Base-by-base conservation (phyloP, 2,113 vertebrate species). In the Clarias batrachus region DNA sequence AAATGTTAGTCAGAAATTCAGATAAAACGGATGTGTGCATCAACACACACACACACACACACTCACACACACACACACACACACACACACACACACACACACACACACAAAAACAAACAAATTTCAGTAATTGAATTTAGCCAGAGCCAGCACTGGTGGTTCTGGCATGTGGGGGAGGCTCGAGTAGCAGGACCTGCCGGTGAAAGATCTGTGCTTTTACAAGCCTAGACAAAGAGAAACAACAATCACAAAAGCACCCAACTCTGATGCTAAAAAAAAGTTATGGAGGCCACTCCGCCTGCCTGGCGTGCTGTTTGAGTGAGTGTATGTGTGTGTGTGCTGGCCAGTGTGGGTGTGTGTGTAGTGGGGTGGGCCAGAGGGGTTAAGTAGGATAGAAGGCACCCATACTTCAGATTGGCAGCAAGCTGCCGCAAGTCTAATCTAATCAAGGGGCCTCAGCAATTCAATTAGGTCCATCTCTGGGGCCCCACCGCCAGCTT, bases 391-490 rank as follows among this genome's bases (percentile, higher is more conserved):
- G 97, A 98, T 97, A 97, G 97, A 98, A 99, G 97, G 97, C 97
- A 97, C 96, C 97, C 98, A 99, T 99, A 98, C 98, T 98, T 99
- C 97, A 99, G 97, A 98, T 97, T 98, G 97, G 98, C 98, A 99
- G 98, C 97, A 97, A 97, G 97, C 97, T 99, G 97, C 96, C 96
- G 96, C 97, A 97, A 97, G 96, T 96, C 97, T 99, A 99, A 99
- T 99, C 98, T 97, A 99, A 99, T 99, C 97, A 99, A 96, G 94
- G 96, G 96, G 97, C 86, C 88, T 87, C 90, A 48, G 89, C 97
- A 99, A 99, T 99, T 99, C 94, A 99, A 99, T 99, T 99, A 99
- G 96, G 96, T 94, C 91, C 92, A 96, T 97, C 97, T 97, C 97
- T 92, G 97, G 97, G 97, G 96, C 97, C 96, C 96, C 94, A 91